Conservation (phyloP, 2,113 vertebrate genomes). For the Archilochus colubris region DNA sequence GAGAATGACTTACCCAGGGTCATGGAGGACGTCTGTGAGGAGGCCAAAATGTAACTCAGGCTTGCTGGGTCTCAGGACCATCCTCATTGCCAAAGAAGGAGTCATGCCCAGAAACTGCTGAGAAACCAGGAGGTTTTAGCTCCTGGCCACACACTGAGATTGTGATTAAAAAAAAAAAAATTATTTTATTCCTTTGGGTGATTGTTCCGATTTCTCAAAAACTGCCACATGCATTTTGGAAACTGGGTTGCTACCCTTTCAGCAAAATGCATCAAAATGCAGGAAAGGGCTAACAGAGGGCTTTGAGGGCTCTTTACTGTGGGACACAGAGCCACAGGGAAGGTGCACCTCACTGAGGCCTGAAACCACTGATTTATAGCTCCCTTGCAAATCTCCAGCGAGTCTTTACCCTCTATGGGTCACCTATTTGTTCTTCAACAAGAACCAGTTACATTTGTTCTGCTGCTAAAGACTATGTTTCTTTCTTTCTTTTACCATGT, state of each 20-base stretch:
- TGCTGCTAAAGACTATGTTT: slow-evolving; percentile 12
- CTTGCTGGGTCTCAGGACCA: background rate
- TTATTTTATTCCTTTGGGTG: background rate
- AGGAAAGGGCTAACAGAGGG: background rate
- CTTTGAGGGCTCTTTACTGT: background rate
- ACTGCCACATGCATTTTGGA: background rate
- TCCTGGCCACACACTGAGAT: background rate
- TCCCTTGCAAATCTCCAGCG: background rate
- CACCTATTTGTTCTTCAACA: background rate
- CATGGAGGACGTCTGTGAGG: background rate
- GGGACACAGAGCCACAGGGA: background rate
- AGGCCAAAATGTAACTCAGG: background rate
- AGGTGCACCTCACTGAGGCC: background rate
- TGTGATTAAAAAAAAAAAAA: background rate
- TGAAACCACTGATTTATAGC: background rate
- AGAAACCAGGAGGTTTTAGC: background rate
- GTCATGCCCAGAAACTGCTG: background rate
- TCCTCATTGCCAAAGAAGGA: background rate
- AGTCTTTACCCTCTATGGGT: background rate
- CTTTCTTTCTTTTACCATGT: background rate
- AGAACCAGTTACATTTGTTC: background rate
- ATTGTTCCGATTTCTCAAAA: background rate
- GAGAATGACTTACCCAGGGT: background rate
- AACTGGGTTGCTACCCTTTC: background rate
- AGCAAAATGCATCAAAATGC: background rate